These are phyloP conservation scores for Struthio camelus DNA, from an alignment of 2,113 vertebrate genomes.

Conservation along the genomic window DNA sequence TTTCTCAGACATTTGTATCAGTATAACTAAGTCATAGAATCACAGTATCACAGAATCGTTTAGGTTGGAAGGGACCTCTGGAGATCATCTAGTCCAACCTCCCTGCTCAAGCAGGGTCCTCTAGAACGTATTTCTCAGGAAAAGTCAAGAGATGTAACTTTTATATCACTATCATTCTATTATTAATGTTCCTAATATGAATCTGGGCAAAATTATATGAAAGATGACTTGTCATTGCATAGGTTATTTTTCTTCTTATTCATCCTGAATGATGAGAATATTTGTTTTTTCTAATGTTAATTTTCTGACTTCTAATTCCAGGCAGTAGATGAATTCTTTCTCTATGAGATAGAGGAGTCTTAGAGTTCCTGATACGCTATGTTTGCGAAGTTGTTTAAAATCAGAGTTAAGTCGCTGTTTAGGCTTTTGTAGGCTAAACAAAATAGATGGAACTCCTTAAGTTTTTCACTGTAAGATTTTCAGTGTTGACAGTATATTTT, in stretches of 20 bases:
- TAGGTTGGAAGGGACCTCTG: too few relatives aligned
- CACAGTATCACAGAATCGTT: too few relatives aligned
- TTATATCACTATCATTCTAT: background rate
- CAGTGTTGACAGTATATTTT: background rate
- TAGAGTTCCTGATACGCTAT: background rate
- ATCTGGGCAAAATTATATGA: background rate
- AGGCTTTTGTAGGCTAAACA: background rate
- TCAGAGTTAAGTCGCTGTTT: background rate
- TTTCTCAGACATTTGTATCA: background rate
- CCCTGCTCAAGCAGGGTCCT: too few relatives aligned
- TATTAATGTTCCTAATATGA: background rate
- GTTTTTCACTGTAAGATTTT: background rate
- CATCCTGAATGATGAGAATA: fast-evolving
- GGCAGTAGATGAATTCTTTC: background rate
- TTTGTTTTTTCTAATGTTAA: fast-evolving
- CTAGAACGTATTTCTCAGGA: too few relatives aligned
- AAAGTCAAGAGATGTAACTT: background rate
- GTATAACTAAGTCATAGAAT: too few relatives aligned
- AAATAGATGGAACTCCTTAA: background rate
- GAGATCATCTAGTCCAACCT: too few relatives aligned
- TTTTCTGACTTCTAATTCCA: background rate
- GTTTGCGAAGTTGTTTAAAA: background rate
- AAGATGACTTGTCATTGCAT: background rate
- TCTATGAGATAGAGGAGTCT: background rate
- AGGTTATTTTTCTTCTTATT: background rate